phyloP scores from a whole-genome alignment of 2,113 vertebrate genomes.

The Xiphias gladius region DNA sequence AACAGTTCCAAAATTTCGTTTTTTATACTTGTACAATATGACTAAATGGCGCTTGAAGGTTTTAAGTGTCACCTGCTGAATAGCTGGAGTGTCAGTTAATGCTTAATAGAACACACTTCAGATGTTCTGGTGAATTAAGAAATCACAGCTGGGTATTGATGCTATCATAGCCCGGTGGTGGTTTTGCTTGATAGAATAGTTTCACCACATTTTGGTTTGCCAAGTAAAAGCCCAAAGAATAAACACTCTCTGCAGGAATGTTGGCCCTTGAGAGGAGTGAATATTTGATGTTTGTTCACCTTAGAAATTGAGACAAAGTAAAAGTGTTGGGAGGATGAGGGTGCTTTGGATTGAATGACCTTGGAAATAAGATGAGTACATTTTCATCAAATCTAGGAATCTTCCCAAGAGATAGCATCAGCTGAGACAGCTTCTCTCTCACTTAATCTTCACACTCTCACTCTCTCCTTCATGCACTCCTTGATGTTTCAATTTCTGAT shows the following conservation, averaged over 20 bases:
- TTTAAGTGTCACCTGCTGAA: background rate
- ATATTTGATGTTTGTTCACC: constrained; percentile 28
- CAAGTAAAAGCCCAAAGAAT: background rate
- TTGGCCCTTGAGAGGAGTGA: constrained; percentile 4
- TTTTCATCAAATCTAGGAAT: constrained; percentile 29
- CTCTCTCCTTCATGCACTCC: background rate
- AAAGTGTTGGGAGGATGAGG: constrained; percentile 1
- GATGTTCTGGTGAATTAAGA: background rate
- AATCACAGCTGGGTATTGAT: background rate
- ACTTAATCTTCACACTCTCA: background rate
- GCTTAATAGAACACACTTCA: background rate
- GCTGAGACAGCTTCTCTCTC: constrained; percentile 36
- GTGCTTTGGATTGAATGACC: constrained; percentile 6
- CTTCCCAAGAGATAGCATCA: constrained; percentile 43
- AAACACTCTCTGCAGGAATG: constrained; percentile 24
- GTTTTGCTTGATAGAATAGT: background rate
- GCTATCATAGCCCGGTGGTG: background rate
- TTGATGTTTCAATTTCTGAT: background rate
- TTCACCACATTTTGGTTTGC: background rate
- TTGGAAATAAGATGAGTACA: constrained; percentile 36
- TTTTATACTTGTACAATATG: background rate
- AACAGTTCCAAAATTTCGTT: background rate
- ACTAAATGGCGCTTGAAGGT: background rate
- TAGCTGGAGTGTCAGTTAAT: background rate
- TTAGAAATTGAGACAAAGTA: constrained; percentile 30